A percentile compares a stretch with the other conserved stretches of the same genome.
These are phyloP conservation scores for Glyphotaelius pellucidus DNA, from an alignment of 2,888 invertebrate genomes.

Conservation along the genomic window DNA sequence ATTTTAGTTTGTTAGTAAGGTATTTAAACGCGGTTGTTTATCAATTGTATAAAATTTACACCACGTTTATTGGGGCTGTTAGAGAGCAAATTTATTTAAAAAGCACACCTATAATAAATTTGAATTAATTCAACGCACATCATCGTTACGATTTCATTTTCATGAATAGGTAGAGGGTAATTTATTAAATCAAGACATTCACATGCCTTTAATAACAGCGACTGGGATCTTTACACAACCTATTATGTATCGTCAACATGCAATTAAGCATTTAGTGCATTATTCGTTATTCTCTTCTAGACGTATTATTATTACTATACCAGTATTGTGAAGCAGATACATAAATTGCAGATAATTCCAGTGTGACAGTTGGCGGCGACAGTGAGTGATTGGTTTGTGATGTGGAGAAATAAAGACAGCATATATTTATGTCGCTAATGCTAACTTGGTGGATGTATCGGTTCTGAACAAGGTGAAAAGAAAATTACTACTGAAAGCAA, in stretches of 20 bases:
- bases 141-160: not conserved
- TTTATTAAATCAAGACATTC: not conserved
- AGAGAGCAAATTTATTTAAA: no score
- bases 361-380: constrained; percentile 41
- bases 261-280: constrained; percentile 47
- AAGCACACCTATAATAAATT: no score
- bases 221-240: not conserved
- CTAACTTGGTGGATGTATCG: constrained; percentile 8
- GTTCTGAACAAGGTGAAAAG: not conserved
- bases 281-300: constrained; percentile 28
- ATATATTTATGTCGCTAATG: constrained; percentile 34
- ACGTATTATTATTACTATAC: constrained; percentile 36
- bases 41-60: no score
- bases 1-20: no score
- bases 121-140: not conserved
- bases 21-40: no score
- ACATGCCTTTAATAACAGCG: not conserved
- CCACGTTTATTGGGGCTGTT: no score
- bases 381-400: constrained; percentile 50
- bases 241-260: not conserved
- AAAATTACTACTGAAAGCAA: not conserved
- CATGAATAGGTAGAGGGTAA: not conserved
- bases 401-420: constrained; percentile 38
- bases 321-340: constrained; percentile 22
- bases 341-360: constrained; percentile 49